These are phyloP conservation scores for Psilopogon haemacephalus DNA, from an alignment of 2,113 vertebrate species.

Conservation along the genomic window DNA sequence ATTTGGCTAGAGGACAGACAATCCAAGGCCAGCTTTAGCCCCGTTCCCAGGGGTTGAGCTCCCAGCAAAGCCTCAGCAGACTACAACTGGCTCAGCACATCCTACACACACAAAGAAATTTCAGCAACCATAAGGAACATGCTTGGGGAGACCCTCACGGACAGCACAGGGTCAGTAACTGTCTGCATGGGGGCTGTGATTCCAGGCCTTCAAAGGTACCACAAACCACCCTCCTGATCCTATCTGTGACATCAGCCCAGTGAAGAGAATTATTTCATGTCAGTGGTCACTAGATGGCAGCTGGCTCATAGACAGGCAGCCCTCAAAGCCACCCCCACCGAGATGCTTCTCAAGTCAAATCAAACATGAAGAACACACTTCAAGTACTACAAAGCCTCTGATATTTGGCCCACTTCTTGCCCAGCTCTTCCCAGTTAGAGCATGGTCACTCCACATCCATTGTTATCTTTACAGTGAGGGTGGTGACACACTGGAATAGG, in stretches of 20 bases:
- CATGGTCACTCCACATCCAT: background rate
- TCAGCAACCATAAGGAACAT: background rate
- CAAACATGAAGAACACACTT: too few species aligned
- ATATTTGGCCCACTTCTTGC: background rate
- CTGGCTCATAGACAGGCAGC: conserved; percentile 11
- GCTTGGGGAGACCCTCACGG: background rate
- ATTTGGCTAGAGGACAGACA: background rate
- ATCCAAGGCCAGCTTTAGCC: background rate
- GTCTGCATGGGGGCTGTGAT: background rate
- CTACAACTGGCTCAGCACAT: background rate
- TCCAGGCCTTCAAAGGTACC: background rate
- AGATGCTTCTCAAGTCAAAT: background rate
- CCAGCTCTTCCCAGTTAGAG: background rate
- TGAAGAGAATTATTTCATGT: background rate
- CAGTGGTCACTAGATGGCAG: conserved; percentile 54
- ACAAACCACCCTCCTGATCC: fast-evolving
- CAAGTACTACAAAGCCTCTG: background rate
- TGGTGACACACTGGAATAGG: too few species aligned
- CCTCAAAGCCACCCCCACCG: background rate
- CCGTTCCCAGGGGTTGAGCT: background rate
- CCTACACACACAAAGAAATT: fast-evolving
- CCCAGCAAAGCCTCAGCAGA: background rate
- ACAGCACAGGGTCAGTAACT: background rate
- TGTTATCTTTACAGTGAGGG: too few species aligned
- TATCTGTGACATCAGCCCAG: background rate